phyloP scores from a whole-genome alignment of 2,888 invertebrate species.

The Polylopha cassiicola region DNA sequence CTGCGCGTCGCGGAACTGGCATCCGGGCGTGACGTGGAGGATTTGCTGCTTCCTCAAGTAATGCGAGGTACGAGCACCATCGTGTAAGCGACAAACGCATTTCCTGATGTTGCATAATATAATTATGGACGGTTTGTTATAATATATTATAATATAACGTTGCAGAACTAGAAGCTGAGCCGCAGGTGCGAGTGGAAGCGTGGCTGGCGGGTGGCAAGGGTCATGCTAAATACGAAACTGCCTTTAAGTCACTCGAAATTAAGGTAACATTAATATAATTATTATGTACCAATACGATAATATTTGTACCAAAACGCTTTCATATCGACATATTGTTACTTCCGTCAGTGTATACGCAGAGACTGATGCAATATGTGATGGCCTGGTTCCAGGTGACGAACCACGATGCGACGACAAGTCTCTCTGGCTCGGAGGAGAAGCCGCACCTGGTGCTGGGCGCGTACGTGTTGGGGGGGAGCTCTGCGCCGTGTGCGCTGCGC shows the following conservation, averaged over 20 bases:
- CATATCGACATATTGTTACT: too few species aligned
- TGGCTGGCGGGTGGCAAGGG: slow-evolving; percentile 62
- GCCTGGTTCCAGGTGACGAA: slow-evolving; percentile 35
- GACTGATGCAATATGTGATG: too few species aligned
- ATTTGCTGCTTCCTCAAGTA: slow-evolving; percentile 78
- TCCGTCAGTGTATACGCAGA: too few species aligned
- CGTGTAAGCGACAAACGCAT: too few species aligned
- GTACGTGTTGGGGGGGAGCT: slow-evolving; percentile 80
- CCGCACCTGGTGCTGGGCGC: slow-evolving; percentile 81
- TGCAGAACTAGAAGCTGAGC: slow-evolving; percentile 83
- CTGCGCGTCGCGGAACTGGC: slow-evolving; percentile 85
- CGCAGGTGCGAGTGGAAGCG: slow-evolving; percentile 80
- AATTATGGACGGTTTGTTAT: too few species aligned
- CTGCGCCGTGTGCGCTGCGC: slow-evolving; percentile 69
- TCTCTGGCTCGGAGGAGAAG: slow-evolving; percentile 82
- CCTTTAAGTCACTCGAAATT: slow-evolving; percentile 78
- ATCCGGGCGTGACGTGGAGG: slow-evolving; percentile 80
- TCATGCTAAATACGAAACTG: slow-evolving; percentile 68
- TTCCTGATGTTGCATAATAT: too few species aligned
- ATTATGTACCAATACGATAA: too few species aligned
- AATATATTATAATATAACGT: too few species aligned
- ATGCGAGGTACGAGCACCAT: slow-evolving; percentile 41
- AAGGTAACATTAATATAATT: too few species aligned
- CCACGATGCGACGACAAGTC: slow-evolving; percentile 78
- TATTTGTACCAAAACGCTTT: too few species aligned